A percentile compares a stretch with the other conserved stretches of the same genome.
Conservation (phyloP, 2,113 vertebrate species). For the Hiodon alosoides region DNA sequence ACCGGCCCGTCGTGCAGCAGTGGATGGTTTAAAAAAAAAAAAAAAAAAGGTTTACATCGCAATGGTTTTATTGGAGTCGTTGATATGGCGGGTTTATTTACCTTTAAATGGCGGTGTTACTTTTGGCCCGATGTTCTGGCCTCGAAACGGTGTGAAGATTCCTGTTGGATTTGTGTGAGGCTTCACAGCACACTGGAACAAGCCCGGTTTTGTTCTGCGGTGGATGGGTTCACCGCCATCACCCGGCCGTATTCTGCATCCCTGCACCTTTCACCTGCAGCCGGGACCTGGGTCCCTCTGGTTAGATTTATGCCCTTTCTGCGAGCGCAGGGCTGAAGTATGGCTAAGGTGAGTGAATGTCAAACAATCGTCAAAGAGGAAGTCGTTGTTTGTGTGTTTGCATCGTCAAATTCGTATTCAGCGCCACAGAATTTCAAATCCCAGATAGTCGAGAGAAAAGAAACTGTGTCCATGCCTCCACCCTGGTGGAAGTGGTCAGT, state of each 20-base stretch:
- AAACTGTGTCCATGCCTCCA: too few relatives aligned
- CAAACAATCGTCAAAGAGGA: too few relatives aligned
- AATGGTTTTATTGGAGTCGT: conserved; percentile 22
- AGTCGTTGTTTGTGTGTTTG: too few relatives aligned
- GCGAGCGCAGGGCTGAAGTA: too few relatives aligned
- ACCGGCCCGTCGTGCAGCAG: not conserved
- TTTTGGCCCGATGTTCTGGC: conserved; percentile 30
- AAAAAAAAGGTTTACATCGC: not conserved
- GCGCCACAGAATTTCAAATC: too few relatives aligned
- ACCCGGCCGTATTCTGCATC: conserved; percentile 40
- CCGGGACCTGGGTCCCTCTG: conserved; percentile 8
- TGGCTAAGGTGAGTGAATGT: too few relatives aligned
- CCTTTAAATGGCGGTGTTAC: conserved; percentile 37
- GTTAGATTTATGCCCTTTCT: not conserved
- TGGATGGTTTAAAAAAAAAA: not conserved
- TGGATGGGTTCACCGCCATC: conserved; percentile 41
- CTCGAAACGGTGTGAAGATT: conserved; percentile 41
- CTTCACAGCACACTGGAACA: conserved; percentile 41
- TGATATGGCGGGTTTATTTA: conserved; percentile 40
- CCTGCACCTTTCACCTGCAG: not conserved
- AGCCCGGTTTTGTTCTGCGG: conserved; percentile 46
- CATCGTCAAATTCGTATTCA: too few relatives aligned
- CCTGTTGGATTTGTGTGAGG: conserved; percentile 20
- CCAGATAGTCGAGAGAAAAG: too few relatives aligned
- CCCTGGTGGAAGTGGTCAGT: too few relatives aligned